Conservation (phyloP, 2,888 invertebrate genomes). For the Xestia c-nigrum region DNA sequence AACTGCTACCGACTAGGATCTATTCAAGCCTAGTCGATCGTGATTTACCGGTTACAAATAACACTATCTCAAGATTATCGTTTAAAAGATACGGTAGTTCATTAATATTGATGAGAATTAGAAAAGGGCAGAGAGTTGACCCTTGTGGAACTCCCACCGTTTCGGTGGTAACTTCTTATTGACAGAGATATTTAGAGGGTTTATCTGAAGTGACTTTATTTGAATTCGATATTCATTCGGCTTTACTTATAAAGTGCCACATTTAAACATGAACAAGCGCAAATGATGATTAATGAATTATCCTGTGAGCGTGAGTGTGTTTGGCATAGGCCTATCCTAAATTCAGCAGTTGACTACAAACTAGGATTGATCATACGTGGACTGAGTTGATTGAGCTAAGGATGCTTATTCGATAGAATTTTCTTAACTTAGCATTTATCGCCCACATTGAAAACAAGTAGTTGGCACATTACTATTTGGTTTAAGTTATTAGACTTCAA, state of each 20-base stretch:
- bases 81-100: constrained; percentile 23
- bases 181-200: constrained; percentile 1
- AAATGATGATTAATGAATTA: too few species aligned
- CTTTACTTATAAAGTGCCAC: background rate
- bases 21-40: background rate
- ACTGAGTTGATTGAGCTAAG: background rate
- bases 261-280: background rate
- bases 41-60: constrained; percentile 14
- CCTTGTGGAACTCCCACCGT: constrained; percentile 41
- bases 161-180: background rate
- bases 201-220: constrained; percentile 7
- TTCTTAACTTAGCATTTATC: background rate
- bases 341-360: background rate
- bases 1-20: background rate
- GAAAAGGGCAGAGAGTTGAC: constrained; percentile 27
- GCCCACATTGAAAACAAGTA: background rate
- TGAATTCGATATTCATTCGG: background rate
- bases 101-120: constrained; percentile 43
- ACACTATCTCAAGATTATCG: constrained; percentile 10
- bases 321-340: background rate
- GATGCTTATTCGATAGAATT: background rate
- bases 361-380: background rate
- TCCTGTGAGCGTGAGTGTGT: background rate
- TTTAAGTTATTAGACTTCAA: background rate
- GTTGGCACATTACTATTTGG: background rate